Percentiles rank a stretch among this genome's conserved stretches.
phyloP scores from a whole-genome alignment of 1,140 invertebrate genomes.

The Microvelia longipes region DNA sequence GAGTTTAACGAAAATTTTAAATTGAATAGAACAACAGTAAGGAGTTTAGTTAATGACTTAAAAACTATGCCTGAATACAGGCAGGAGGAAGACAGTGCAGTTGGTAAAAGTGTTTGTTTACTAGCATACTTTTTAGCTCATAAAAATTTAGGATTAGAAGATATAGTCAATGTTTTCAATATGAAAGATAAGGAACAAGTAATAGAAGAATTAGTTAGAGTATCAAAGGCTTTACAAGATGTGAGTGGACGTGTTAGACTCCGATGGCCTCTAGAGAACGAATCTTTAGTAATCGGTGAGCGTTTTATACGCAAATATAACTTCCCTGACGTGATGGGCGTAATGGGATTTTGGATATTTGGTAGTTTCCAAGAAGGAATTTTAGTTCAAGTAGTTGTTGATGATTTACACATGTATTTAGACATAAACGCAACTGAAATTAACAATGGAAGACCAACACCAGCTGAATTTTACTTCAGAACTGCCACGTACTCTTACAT shows the following conservation, averaged over 20 bases:
- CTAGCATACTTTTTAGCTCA: not conserved
- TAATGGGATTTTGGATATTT: not conserved
- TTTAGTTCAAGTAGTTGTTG: not conserved
- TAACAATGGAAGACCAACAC: not conserved
- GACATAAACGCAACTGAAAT: slow-evolving; percentile 1
- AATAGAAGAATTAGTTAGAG: not conserved
- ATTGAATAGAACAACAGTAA: not conserved
- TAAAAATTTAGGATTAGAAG: not conserved
- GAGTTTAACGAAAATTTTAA: not conserved
- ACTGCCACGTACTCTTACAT: not conserved
- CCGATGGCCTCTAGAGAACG: not conserved
- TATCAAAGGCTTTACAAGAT: not conserved
- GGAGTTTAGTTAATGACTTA: not conserved
- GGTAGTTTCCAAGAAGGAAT: not conserved
- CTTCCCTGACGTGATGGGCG: not conserved
- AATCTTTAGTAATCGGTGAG: not conserved
- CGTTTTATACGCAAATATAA: not conserved
- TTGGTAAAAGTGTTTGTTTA: not conserved
- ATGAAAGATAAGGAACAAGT: not conserved
- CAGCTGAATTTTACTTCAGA: not conserved
- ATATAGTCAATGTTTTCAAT: not conserved
- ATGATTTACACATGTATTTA: not conserved
- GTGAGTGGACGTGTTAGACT: not conserved
- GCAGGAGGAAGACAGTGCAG: not conserved
- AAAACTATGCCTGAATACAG: not conserved